Conservation (phyloP, 2,797 vertebrate genomes). For the Melanotaenia nigrans region DNA sequence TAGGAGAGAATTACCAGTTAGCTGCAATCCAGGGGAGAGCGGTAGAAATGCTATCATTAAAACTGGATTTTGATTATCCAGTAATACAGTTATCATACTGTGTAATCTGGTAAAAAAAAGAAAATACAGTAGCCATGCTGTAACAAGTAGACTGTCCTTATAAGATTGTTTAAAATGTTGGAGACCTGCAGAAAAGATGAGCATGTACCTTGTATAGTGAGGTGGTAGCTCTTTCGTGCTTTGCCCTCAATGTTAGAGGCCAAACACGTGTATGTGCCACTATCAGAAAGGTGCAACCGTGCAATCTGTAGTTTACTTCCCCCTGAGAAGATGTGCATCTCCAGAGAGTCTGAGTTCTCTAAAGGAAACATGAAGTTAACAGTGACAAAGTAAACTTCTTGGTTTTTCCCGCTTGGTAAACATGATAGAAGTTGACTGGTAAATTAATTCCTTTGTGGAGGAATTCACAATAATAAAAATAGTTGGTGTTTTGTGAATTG, state of each 20-base stretch:
- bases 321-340: slow-evolving; percentile 93
- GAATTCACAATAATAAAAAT: background rate
- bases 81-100: background rate
- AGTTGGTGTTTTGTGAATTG: background rate
- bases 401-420: background rate
- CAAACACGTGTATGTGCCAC: slow-evolving; percentile 89
- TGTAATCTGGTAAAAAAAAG: background rate
- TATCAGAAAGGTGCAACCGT: slow-evolving; percentile 87
- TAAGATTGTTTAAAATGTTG: background rate
- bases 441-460: background rate
- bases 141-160: background rate
- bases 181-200: background rate
- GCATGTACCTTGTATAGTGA: slow-evolving; percentile 90
- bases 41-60: background rate
- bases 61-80: background rate
- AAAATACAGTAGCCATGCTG: background rate
- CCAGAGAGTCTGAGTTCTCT: slow-evolving; percentile 91
- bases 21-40: background rate
- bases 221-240: slow-evolving; percentile 88
- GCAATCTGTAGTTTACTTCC: slow-evolving; percentile 93
- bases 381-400: background rate
- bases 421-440: background rate
- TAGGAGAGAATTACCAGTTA: slow-evolving; percentile 58
- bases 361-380: slow-evolving; percentile 31
- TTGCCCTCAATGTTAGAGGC: slow-evolving; percentile 92